Percentiles rank a stretch among this genome's conserved stretches.
These are phyloP conservation scores for Drosophila pseudotakahashii DNA, from an alignment of 2,888 invertebrate species.

Conservation along the genomic window DNA sequence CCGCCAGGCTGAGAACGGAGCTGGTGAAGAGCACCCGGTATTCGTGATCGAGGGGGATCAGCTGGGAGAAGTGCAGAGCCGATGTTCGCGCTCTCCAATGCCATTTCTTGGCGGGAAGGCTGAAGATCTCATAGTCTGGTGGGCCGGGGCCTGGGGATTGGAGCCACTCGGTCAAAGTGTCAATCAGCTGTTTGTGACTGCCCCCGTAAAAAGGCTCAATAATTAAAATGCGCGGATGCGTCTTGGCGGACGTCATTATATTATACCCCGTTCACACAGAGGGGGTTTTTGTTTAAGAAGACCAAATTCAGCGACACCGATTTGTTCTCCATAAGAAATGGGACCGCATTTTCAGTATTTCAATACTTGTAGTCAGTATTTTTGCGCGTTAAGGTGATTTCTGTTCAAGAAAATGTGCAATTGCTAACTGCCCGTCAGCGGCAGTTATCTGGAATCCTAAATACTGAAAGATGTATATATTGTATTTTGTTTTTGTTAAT, in stretches of 20 bases:
- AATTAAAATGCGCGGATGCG: slow-evolving; percentile 85
- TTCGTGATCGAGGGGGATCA: slow-evolving; percentile 86
- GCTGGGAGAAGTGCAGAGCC: slow-evolving; percentile 87
- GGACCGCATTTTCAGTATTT: too few relatives aligned
- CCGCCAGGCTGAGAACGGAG: slow-evolving; percentile 89
- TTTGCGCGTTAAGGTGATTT: too few relatives aligned
- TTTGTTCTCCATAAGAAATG: too few relatives aligned
- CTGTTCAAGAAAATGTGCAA: too few relatives aligned
- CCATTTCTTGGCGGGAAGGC: slow-evolving; percentile 90
- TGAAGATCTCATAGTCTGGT: slow-evolving; percentile 85
- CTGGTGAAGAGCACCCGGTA: slow-evolving; percentile 88
- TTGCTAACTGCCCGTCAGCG: too few relatives aligned
- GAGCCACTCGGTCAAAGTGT: slow-evolving; percentile 84
- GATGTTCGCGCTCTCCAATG: slow-evolving; percentile 90
- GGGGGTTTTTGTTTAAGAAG: too few relatives aligned
- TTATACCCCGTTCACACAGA: too few relatives aligned
- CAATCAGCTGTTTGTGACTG: slow-evolving; percentile 89
- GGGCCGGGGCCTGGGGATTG: slow-evolving; percentile 76
- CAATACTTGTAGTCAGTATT: too few relatives aligned
- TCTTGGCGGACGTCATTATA: slow-evolving; percentile 56
- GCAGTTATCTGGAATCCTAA: too few relatives aligned
- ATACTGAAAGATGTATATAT: too few relatives aligned
- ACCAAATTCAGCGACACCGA: too few relatives aligned
- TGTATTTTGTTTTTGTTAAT: too few relatives aligned
- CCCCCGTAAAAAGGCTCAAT: slow-evolving; percentile 91